Evolutionary conservation across 2,888 invertebrate species (phyloP), one percentile per base, ranked within the genome.

Genomic region (Lysandra bellargus): DNA sequence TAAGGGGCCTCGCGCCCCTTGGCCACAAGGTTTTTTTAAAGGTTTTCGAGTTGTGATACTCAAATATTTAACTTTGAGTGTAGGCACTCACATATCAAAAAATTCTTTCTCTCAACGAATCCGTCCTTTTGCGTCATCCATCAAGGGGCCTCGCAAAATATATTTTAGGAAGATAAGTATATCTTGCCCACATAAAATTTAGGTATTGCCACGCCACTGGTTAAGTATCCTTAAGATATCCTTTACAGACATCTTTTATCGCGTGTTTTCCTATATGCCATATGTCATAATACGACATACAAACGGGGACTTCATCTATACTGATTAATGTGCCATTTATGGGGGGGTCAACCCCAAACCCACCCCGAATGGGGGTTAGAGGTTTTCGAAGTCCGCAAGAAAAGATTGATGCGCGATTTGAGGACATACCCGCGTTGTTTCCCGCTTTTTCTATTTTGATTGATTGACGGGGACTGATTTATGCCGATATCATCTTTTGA

Each of bases 261-360:
- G 64, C 75, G 74, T 78, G 30, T 79, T 80, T 82, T 78, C 80
- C 78, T 77, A 76, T 74, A 78, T 78, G 81, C 78, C 80, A 79
- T 74, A 69, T 76, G 78, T 76, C 80, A 33, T 5, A 88, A 88
- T 87, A 85, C 85, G 84, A 85, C 85, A 85, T 83, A 86, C 85
- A 87, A 90, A 88, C 86, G 87, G 83, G 87, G 87, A 83, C 84
- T 83, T 81, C 86, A 88, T 87, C 90, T 86, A 89, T 92, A 91
- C 92, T 91, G 92, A 93, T 93, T 91, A 91, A 93, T 92, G 92
- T 84, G 82, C 89, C 89, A 90, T 92, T 91, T 90, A 89, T 90
- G 88, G 87, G 87, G 64, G 30, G 64, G 30, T 30, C n/a, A 64
- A 61, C n/a, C 61, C 61, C 53, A 3, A 53, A 14, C 53, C 14